Evolutionary conservation across 2,888 invertebrate species (phyloP), one percentile per base, ranked within the genome.

Genomic region (Ophioninae sp.): DNA sequence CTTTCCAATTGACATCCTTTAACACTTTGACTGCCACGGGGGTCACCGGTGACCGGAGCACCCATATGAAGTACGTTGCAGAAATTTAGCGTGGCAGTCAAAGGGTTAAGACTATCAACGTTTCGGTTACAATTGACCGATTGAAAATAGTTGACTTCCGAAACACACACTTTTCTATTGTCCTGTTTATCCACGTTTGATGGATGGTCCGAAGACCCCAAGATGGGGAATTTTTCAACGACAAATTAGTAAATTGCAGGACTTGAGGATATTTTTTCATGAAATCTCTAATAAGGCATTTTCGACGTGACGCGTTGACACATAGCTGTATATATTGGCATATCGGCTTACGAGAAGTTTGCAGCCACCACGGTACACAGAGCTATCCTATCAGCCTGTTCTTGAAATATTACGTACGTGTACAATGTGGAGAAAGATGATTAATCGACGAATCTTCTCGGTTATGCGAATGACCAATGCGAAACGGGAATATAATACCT

Each of bases 391-490:
- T 44, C 56, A 68, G 23, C 10, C n/a, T 30, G 51, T 22, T 56
- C 23, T 64, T 75, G 67, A 84, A 75, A 73, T 84, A 79, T 77
- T 44, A 30, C 59, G 61, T 61, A 37, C 22, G 41, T 59, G 17
- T 67, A 10, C 69, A 75, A 73, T 44, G 56, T 71, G 59, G 23
- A 67, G 74, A 77, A 68, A 65, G 61, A 79, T 83, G 85, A 85
- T 85, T 85, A 83, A 85, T 85, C 79, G 79, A 61, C 51, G 63
- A 59, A 64, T 56, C 41, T 71, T 63, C 58, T 65, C 74, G 74
- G 65, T 58, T 67, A 71, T 68, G 59, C 65, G 75, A 30, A 85
- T 83, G 85, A 85, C 80, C 83, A 78, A 82, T 82, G 77, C 63
- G 76, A 79, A 83, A 75, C 67, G 80, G 65, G 73, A 80, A 82